A percentile compares a stretch with the other conserved stretches of the same genome.
phyloP scores from a whole-genome alignment of 2,113 vertebrate species.

The Paracanthobrama guichenoti region DNA sequence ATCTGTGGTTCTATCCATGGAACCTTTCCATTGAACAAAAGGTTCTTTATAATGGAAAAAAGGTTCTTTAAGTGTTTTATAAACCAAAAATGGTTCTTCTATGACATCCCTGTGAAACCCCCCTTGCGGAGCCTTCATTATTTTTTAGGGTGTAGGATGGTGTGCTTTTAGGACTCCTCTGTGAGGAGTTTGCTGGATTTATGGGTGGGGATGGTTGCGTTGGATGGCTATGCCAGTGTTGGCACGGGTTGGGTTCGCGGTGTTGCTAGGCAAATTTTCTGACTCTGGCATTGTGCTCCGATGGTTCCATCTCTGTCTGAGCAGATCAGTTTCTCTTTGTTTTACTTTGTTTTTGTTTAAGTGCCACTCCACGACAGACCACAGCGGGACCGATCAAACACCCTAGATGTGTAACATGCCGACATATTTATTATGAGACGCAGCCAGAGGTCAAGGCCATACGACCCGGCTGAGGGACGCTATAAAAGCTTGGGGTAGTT shows the following conservation, averaged over 20 bases:
- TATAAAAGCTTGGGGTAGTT: constrained; percentile 29
- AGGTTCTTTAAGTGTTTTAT: not conserved
- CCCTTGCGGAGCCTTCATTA: not conserved
- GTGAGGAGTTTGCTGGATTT: constrained; percentile 6
- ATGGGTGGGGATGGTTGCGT: constrained; percentile 24
- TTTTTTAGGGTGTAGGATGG: not conserved
- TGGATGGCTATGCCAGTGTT: constrained; percentile 51
- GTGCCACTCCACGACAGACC: constrained; percentile 16
- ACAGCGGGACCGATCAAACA: not conserved
- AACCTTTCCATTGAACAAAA: not conserved
- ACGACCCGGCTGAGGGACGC: constrained; percentile 17
- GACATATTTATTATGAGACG: not conserved
- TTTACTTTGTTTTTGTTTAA: constrained; percentile 32
- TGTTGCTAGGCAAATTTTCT: constrained; percentile 59
- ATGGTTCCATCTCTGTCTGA: constrained; percentile 46
- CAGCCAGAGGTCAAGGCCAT: constrained; percentile 20
- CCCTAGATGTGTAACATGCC: not conserved
- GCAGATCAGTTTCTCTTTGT: constrained; percentile 48
- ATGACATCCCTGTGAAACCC: not conserved
- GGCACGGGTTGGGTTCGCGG: constrained; percentile 45
- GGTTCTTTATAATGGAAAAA: not conserved
- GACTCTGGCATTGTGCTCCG: constrained; percentile 48
- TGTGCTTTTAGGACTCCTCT: not conserved
- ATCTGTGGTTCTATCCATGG: not conserved
- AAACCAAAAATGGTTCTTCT: not conserved